Conservation (phyloP, 2,113 vertebrate species). For the Pundamilia nyererei region DNA sequence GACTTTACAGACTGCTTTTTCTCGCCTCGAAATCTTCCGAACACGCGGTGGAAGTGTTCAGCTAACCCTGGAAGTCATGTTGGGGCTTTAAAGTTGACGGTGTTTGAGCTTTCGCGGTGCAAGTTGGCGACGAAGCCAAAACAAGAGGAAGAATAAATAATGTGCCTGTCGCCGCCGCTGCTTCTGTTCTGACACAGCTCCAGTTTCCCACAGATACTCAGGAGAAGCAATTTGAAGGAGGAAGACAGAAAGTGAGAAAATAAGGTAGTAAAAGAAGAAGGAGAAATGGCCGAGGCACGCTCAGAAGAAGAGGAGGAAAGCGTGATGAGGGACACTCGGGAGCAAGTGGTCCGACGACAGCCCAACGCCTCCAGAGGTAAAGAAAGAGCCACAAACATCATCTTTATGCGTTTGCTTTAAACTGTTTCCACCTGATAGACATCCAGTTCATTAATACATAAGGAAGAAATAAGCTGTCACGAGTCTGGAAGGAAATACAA, state of each 20-base stretch:
- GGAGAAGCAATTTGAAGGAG: neutral
- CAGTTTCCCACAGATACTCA: neutral
- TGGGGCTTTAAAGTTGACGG: neutral
- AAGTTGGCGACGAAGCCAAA: neutral
- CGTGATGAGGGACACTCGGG: slow-evolving; percentile 39
- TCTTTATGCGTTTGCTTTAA: rapidly evolving
- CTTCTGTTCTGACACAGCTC: neutral
- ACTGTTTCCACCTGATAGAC: neutral
- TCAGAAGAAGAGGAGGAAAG: slow-evolving; percentile 53
- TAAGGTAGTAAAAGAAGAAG: neutral
- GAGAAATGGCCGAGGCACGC: slow-evolving; percentile 60
- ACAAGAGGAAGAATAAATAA: neutral
- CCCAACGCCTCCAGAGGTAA: slow-evolving; percentile 46
- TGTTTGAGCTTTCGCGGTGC: neutral
- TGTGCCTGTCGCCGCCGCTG: neutral
- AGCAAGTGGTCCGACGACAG: slow-evolving; percentile 52
- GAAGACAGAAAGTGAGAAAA: neutral
- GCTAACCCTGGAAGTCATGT: neutral
- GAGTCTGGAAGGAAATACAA: neutral
- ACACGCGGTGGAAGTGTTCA: rapidly evolving
- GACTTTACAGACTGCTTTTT: neutral
- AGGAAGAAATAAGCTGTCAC: neutral
- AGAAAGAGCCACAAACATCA: neutral
- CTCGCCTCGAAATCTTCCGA: rapidly evolving
- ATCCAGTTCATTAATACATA: rapidly evolving